Conservation (phyloP, 2,113 vertebrate species). For the Sclerurus mexicanus region DNA sequence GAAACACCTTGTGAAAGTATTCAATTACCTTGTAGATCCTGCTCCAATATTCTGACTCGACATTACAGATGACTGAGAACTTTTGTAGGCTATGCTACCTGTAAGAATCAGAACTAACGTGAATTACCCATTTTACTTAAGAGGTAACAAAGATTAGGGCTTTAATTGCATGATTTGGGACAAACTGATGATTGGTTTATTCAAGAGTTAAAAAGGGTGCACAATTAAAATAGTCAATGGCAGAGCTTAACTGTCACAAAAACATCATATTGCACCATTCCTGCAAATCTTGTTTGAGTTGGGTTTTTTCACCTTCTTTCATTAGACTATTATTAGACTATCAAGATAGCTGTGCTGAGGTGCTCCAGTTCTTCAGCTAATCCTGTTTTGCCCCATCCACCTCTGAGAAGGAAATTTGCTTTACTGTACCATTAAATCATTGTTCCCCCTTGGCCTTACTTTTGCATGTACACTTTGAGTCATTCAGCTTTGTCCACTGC, state of each 20-base stretch:
- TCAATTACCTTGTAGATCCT: conserved; percentile 77
- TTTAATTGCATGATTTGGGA: not conserved
- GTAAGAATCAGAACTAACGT: not conserved
- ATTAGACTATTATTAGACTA: not conserved
- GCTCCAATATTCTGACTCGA: conserved; percentile 32
- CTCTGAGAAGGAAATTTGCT: not conserved
- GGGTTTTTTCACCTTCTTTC: not conserved
- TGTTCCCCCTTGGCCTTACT: not conserved
- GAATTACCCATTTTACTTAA: not conserved
- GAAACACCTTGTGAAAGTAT: not conserved
- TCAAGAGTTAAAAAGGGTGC: not conserved
- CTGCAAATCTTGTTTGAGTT: not conserved
- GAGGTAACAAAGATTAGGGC: not conserved
- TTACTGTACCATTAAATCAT: not conserved
- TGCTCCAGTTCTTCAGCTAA: not conserved
- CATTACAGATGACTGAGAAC: conserved; percentile 54
- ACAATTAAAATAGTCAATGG: not conserved
- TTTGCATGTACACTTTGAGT: not conserved
- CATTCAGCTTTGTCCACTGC: not conserved
- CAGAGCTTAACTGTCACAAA: not conserved
- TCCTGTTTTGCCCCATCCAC: not conserved
- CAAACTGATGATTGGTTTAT: not conserved
- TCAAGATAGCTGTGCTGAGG: not conserved
- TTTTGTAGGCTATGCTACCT: conserved; percentile 74
- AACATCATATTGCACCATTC: not conserved